Evolutionary conservation across 2,888 invertebrate genomes (phyloP), one percentile per base, ranked within the genome.

Genomic region (Campoplex capitator): DNA sequence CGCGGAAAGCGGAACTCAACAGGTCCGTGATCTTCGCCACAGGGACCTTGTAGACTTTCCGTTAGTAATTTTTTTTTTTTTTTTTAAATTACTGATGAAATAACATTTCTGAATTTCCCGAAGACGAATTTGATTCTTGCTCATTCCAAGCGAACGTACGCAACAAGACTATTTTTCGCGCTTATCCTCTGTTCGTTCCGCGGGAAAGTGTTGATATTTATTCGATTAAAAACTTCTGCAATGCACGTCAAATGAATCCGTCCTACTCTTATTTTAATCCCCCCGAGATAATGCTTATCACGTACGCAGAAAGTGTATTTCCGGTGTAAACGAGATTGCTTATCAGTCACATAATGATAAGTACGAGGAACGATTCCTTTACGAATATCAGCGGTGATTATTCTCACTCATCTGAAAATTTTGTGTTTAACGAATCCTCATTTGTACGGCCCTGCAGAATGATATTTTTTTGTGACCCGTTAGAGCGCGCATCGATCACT

Each of bases 1-100:
- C 85, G 89, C 91, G 88, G 89, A 85, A 83, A 87, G 84, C 73
- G 81, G 65, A 76, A 82, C 78, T 75, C 78, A 70, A 78, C 90
- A 91, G 91, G 90, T 73, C 85, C 88, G 91, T 89, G 80, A 78
- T 81, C 13, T 65, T 23, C 74, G 78, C 11, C 38, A 54, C 74
- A 23, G 1, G 32, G 32, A 68, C 42, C 74, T 71, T 62, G 67
- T 73, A 42, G 28, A 65, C 82, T 54, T 38, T 54, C 62, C 38
- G 38, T 13, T 67, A 32, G 38, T 13, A 11, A 51, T 68, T 38
- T 42, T 7, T 38, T 56, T 9, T 23, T 56, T 58, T 74, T 74
- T 58, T 75, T 75, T 56, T 23, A 8, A 54, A 4, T 13, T 4
- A 32, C 42, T 9, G 2, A 9, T n/a, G 23, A 18, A 32, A 38